A percentile compares a stretch with the other conserved stretches of the same genome.
These are phyloP conservation scores for Watersipora subatra DNA, from an alignment of 1,140 invertebrate species.

Conservation along the genomic window DNA sequence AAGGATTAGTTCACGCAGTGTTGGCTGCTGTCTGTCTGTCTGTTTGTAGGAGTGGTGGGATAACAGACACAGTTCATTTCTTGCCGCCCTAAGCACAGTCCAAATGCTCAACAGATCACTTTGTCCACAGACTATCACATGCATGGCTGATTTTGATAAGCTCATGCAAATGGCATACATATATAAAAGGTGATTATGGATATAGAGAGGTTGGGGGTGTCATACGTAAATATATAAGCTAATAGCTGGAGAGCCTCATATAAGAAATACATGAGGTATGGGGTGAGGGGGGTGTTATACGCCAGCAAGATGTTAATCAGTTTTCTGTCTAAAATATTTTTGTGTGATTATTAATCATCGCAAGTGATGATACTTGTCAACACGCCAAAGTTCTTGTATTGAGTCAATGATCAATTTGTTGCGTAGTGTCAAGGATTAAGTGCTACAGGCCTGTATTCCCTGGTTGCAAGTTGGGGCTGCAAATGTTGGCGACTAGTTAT, in stretches of 20 bases:
- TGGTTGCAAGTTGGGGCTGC: no score
- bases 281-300: no score
- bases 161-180: conserved; percentile 1
- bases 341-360: not conserved
- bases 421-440: no score
- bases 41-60: conserved; percentile 1
- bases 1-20: not conserved
- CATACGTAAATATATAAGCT: not conserved
- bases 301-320: no score
- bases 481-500: no score
- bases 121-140: not conserved
- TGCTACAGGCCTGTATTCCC: no score
- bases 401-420: no score
- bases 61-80: not conserved
- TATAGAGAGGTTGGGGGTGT: not conserved
- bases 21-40: not conserved
- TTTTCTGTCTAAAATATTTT: no score
- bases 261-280: not conserved
- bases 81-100: not conserved
- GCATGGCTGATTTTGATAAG: not conserved
- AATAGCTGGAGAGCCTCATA: not conserved
- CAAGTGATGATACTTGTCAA: not conserved
- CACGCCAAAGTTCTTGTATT: no score
- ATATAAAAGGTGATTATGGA: not conserved
- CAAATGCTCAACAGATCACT: not conserved